Conservation (phyloP, 2,113 vertebrate genomes). For the Oryzias melastigma region DNA sequence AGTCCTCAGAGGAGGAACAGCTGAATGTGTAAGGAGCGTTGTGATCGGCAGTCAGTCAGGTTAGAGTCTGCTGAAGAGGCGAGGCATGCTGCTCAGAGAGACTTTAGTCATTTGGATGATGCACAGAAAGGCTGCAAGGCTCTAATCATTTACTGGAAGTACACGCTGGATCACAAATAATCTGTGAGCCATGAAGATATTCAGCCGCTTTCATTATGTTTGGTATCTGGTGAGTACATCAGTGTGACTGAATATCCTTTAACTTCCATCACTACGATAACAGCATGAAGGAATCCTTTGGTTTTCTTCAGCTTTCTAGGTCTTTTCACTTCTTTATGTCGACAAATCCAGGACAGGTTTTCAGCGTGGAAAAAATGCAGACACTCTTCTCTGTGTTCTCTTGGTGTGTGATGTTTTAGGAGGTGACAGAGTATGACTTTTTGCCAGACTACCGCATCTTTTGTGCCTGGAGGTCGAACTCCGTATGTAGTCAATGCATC, state of each 20-base stretch:
- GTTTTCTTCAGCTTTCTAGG: slow-evolving; percentile 11
- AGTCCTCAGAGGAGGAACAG: slow-evolving; percentile 46
- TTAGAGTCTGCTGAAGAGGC: slow-evolving; percentile 28
- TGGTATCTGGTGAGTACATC: slow-evolving; percentile 86
- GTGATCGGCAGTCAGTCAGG: slow-evolving; percentile 16
- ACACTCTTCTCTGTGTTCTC: slow-evolving; percentile 44
- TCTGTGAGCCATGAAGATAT: slow-evolving; percentile 79
- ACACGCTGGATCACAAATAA: background rate
- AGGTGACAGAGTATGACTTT: slow-evolving; percentile 61
- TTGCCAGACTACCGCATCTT: slow-evolving; percentile 68
- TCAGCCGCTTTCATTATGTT: slow-evolving; percentile 86
- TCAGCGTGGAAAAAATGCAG: slow-evolving; percentile 22
- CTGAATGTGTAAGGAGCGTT: slow-evolving; percentile 29
- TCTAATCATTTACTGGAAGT: background rate
- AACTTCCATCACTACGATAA: slow-evolving; percentile 6
- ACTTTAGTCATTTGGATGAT: slow-evolving; percentile 40
- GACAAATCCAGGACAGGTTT: background rate
- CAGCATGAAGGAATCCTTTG: background rate
- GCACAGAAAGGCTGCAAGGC: slow-evolving; percentile 19
- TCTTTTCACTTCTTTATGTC: slow-evolving; percentile 1
- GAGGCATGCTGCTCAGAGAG: slow-evolving; percentile 10
- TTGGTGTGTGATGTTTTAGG: slow-evolving; percentile 64
- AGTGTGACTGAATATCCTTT: background rate
- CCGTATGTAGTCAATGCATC: slow-evolving; percentile 66
- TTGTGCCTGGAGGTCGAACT: slow-evolving; percentile 72